phyloP scores from a whole-genome alignment of 2,888 invertebrate species.

The Aphidoletes aphidimyza region DNA sequence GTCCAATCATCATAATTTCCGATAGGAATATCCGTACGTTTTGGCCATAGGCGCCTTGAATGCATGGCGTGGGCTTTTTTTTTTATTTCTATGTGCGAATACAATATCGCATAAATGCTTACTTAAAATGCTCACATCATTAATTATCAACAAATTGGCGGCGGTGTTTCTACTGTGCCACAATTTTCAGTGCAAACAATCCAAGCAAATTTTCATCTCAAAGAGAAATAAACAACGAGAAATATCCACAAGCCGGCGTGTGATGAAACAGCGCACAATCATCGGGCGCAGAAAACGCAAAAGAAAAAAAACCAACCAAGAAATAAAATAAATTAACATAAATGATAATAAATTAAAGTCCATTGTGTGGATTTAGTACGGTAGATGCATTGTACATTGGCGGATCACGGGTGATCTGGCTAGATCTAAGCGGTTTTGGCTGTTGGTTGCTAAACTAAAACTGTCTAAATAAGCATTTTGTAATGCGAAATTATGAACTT shows the following conservation, averaged over 20 bases:
- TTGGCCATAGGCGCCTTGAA: neutral
- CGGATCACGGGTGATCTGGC: neutral
- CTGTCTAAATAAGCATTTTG: neutral
- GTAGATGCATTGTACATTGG: neutral
- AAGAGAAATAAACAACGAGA: neutral
- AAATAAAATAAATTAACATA: slow-evolving; percentile 39
- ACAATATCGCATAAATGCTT: neutral
- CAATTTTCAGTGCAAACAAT: neutral
- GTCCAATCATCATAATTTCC: slow-evolving; percentile 35
- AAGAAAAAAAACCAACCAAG: no score
- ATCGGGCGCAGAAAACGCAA: neutral
- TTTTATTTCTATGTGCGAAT: neutral
- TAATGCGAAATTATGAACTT: neutral
- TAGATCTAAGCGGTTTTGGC: neutral
- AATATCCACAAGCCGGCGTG: neutral
- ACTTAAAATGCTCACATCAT: neutral
- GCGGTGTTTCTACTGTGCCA: neutral
- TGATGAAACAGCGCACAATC: neutral
- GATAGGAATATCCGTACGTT: neutral
- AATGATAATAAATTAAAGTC: slow-evolving; percentile 42
- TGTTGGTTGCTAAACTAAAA: neutral
- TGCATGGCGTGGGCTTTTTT: neutral
- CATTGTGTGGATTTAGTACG: slow-evolving; percentile 30
- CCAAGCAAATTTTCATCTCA: neutral
- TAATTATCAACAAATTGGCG: slow-evolving; percentile 11